Evolutionary conservation across 2,888 invertebrate genomes (phyloP), one percentile per base, ranked within the genome.

Genomic region (Stenurella melanura): DNA sequence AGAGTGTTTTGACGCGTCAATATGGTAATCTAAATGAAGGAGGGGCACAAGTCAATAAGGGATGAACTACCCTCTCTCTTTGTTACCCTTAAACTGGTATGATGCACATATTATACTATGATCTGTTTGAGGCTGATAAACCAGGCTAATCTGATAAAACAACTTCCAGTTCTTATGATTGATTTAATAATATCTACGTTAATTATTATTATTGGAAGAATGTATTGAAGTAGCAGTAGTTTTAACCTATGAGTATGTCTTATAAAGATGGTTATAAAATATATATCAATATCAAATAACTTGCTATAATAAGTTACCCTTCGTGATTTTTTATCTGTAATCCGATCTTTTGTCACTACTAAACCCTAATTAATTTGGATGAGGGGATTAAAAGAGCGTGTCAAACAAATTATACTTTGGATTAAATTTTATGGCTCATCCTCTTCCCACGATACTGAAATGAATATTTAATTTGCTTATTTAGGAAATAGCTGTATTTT

Each of bases 341-440:
- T 82, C 83, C 77, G 75, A 86, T 86, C 84, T 83, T 81, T 82
- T 78, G 80, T 76, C 80, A 71, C 72, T 74, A 78, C 80, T 80
- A 81, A 83, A 80, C 86, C 84, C 82, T 85, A 87, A 87, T 88
- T 87, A 87, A 87, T 87, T 87, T 85, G 83, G 86, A 85, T 85
- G 83, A 81, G 85, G 83, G 83, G 87, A 87, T 87, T 87, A 87
- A 83, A 82, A 83, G 83, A 85, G 87, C 87, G 87, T 88, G 87
- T 85, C 86, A 72, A 76, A 85, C 87, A 87, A 87, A 88, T 87
- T 87, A 85, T 76, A 79, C 77, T 83, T 76, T 67, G 81, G 83
- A 84, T 84, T 81, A 73, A 77, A 61, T 77, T 80, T 81, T 81
- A 73, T 79, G 73, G 76, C 78, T 76, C 74, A 74, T 74, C 64